phyloP scores from a whole-genome alignment of 2,888 invertebrate species.

The Tetrapedia diversipes region DNA sequence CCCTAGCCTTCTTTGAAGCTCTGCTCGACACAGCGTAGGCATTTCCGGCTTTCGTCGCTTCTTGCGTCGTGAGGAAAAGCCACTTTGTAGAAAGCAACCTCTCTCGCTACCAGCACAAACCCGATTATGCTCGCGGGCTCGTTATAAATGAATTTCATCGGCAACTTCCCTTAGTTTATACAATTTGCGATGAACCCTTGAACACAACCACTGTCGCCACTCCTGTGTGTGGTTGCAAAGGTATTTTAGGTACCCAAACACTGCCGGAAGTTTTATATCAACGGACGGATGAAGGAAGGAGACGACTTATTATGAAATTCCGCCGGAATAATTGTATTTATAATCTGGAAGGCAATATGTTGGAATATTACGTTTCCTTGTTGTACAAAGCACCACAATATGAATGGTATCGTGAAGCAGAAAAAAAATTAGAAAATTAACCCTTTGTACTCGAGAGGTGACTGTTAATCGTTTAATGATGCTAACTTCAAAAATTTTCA shows the following conservation, averaged over 20 bases:
- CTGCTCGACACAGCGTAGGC: conserved; percentile 41
- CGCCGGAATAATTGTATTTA: neutral
- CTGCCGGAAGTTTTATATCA: conserved; percentile 1
- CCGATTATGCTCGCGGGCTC: conserved; percentile 65
- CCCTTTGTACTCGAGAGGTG: too few relatives aligned
- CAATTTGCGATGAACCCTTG: conserved; percentile 56
- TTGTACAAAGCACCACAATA: too few relatives aligned
- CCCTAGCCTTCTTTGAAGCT: conserved; percentile 60
- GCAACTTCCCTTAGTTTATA: conserved; percentile 58
- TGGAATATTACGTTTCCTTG: too few relatives aligned
- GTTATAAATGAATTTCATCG: conserved; percentile 67
- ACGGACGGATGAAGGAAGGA: neutral
- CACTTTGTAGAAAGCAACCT: conserved; percentile 62
- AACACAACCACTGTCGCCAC: conserved; percentile 4
- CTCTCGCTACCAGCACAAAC: conserved; percentile 55
- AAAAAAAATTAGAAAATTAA: too few relatives aligned
- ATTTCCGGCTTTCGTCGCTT: conserved; percentile 61
- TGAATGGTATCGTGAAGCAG: too few relatives aligned
- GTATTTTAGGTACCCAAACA: too few relatives aligned
- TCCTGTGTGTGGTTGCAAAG: too few relatives aligned
- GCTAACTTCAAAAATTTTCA: too few relatives aligned
- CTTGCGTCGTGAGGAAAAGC: conserved; percentile 57
- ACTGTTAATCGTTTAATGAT: too few relatives aligned
- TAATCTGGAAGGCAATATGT: neutral
- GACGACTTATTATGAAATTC: too few relatives aligned